Evolutionary conservation across 2,888 invertebrate species (phyloP), one percentile per base, ranked within the genome.

Genomic region (Erebia palarica): DNA sequence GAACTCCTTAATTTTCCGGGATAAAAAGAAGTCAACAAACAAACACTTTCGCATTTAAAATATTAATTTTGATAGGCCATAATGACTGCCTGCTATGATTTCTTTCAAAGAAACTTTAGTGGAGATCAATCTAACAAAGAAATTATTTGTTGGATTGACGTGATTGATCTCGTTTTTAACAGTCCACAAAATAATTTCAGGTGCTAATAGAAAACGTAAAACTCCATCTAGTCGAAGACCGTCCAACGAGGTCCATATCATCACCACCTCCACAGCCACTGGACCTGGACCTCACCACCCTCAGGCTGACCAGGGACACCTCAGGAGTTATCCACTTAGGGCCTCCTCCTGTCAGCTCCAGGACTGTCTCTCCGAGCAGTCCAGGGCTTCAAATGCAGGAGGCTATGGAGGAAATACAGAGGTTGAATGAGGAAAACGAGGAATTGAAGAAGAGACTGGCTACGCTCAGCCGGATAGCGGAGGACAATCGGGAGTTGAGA

Each of bases 261-360:
- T 96, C 97, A 1, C 97, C 97, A 0, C 97, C 96, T 0, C 96
- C 97, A 1, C 94, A 96, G 75, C 98, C 98, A 0, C 92, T 97
- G 21, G 96, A 97, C 88, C 82, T 98, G 67, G 95, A 94, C 77
- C 95, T 98, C 51, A 95, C 95, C 0, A 95, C 95, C 66, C 94
- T 97, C 69, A 94, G 94, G 21, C 90, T 98, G 78, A 94, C 94
- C n/a, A 94, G 98, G 47, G 96, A 96, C 80, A 89, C 93, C n/a
- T 94, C 94, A 73, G 98, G 98, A 0, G 94, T 96, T 4, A 95
- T 98, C 76, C 94, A 95, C 77, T 94, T 97, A 60, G 95, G 96
- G 61, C 96, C 96, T 1, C 92, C 92, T 0, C 78, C 82, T 0
- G 77, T 86, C 27, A 82, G 84, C 9, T 86, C 86, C 0, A 83